Conservation (phyloP, 2,888 invertebrate species). For the Herminia tarsipennalis region DNA sequence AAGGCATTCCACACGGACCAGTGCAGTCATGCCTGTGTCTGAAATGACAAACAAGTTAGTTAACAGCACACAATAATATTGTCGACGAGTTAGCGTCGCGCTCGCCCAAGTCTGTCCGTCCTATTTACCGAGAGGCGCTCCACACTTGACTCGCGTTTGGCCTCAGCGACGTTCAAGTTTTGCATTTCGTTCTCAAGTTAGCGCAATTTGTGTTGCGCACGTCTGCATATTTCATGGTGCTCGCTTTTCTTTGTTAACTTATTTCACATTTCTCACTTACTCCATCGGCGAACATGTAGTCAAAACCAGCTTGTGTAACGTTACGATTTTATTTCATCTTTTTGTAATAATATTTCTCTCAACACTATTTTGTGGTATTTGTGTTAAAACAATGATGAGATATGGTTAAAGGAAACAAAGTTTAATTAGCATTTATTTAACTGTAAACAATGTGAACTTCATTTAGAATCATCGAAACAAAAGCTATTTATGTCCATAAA, state of each 20-base stretch:
- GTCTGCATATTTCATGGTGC: slow-evolving; percentile 65
- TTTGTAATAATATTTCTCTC: no score
- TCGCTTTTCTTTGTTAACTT: slow-evolving; percentile 56
- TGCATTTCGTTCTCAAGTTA: slow-evolving; percentile 74
- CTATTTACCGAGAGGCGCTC: slow-evolving; percentile 60
- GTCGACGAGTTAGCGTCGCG: slow-evolving; percentile 54
- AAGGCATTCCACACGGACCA: slow-evolving; percentile 41
- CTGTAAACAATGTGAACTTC: no score
- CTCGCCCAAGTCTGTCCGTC: slow-evolving; percentile 53
- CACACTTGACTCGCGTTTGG: slow-evolving; percentile 72
- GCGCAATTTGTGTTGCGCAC: slow-evolving; percentile 72
- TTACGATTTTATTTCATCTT: slow-evolving; percentile 9
- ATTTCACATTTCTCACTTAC: slow-evolving; percentile 51
- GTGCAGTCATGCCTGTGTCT: slow-evolving; percentile 45
- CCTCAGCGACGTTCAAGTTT: slow-evolving; percentile 67
- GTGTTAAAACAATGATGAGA: no score
- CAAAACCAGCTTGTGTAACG: neutral
- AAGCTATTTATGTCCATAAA: no score
- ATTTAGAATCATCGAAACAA: no score
- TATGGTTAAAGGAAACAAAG: no score
- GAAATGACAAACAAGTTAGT: slow-evolving; percentile 64
- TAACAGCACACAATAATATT: slow-evolving; percentile 61
- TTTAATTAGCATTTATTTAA: no score
- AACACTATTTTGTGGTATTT: no score
- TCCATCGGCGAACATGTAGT: slow-evolving; percentile 23